Evolutionary conservation across 2,113 vertebrate genomes (phyloP).

Genomic region (Rhineura floridana): DNA sequence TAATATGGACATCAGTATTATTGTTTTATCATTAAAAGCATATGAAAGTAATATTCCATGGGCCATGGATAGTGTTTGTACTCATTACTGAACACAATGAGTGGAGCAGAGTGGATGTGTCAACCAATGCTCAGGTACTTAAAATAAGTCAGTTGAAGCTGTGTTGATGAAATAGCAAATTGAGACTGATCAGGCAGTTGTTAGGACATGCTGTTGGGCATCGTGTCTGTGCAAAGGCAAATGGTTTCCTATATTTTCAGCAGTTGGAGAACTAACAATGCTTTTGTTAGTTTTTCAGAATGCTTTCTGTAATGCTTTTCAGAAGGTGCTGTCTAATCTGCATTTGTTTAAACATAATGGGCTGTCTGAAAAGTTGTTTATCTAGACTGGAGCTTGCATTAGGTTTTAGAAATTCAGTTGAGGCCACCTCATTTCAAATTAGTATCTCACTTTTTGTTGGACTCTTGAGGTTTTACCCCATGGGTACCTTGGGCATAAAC

Average conservation of each 20-base stretch:
- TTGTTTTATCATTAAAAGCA: not conserved
- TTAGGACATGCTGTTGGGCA: conserved; percentile 54
- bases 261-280: too few relatives aligned
- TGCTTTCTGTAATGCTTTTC: too few relatives aligned
- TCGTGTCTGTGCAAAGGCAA: conserved; percentile 41
- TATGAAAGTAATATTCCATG: conserved; percentile 54
- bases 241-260: not conserved
- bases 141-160: conserved; percentile 40
- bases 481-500: too few relatives aligned
- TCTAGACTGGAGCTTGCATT: not conserved
- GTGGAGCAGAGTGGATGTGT: conserved; percentile 29
- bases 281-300: too few relatives aligned
- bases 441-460: too few relatives aligned
- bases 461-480: too few relatives aligned
- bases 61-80: conserved; percentile 5
- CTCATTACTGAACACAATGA: conserved; percentile 5
- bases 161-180: conserved; percentile 33
- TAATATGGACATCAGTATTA: not conserved
- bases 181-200: conserved; percentile 38
- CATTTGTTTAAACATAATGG: accelerated
- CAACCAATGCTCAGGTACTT: conserved; percentile 15
- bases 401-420: not conserved
- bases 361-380: not conserved
- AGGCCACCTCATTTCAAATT: not conserved
- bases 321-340: not conserved